A percentile compares a stretch with the other conserved stretches of the same genome.
Conservation (phyloP, 2,113 vertebrate genomes). For the Catharus fuscescens region DNA sequence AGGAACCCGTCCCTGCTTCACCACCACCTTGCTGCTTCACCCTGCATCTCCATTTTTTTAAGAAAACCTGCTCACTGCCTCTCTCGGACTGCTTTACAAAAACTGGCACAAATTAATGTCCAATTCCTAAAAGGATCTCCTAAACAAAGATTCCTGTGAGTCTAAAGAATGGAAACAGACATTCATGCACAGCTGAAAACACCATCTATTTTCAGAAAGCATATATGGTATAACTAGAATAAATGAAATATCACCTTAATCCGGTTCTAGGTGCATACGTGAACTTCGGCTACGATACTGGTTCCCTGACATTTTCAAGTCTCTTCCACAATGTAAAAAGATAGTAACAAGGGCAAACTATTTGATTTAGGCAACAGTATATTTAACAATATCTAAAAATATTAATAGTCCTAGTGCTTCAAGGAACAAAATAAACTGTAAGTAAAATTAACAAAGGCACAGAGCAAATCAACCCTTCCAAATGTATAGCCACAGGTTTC, state of each 20-base stretch:
- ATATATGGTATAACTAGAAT: background rate
- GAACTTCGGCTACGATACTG: background rate
- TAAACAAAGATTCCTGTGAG: accelerated
- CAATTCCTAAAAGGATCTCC: background rate
- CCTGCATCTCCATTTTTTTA: accelerated
- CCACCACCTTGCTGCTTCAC: accelerated
- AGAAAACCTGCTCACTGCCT: background rate
- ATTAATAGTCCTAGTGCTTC: background rate
- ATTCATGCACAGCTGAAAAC: background rate
- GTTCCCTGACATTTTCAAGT: background rate
- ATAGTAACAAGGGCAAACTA: background rate
- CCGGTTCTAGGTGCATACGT: background rate
- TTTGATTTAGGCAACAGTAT: background rate
- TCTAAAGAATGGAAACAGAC: background rate
- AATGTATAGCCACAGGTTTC: background rate
- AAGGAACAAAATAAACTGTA: background rate
- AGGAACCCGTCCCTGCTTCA: background rate
- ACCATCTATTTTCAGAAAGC: background rate
- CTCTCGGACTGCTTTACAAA: background rate
- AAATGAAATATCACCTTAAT: background rate
- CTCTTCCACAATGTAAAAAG: background rate
- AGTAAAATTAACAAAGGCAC: background rate
- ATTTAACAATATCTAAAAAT: background rate
- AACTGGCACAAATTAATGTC: background rate
- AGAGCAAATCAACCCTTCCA: background rate